A percentile compares a stretch with the other conserved stretches of the same genome.
These are phyloP conservation scores for Acanthacorydalis orientalis DNA, from an alignment of 2,888 invertebrate genomes.

Conservation along the genomic window DNA sequence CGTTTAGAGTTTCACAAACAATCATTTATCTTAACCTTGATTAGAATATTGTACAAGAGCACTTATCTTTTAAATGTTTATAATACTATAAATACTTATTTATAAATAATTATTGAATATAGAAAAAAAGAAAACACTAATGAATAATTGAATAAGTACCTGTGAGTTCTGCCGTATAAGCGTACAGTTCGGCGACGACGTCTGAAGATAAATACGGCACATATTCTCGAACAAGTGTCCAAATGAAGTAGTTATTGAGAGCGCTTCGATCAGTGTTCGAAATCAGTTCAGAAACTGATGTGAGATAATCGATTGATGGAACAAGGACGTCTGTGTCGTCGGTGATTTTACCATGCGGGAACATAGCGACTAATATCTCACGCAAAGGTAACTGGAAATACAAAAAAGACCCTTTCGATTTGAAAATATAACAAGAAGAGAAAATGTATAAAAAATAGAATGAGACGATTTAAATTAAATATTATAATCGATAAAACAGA, in stretches of 20 bases:
- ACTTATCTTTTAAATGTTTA: too few relatives aligned
- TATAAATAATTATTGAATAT: too few relatives aligned
- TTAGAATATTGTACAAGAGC: too few relatives aligned
- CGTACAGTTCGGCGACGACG: conserved; percentile 17
- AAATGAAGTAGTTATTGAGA: conserved; percentile 40
- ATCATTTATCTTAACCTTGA: too few relatives aligned
- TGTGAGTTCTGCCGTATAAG: conserved; percentile 18
- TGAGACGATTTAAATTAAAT: too few relatives aligned
- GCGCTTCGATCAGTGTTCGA: conserved; percentile 31
- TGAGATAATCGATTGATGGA: conserved; percentile 31
- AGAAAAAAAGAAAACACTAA: too few relatives aligned
- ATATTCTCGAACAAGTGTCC: conserved; percentile 35
- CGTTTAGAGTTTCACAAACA: too few relatives aligned
- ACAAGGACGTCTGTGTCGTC: conserved; percentile 34
- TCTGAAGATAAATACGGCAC: conserved; percentile 33
- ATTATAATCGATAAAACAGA: too few relatives aligned
- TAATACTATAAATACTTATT: too few relatives aligned
- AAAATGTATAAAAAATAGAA: too few relatives aligned
- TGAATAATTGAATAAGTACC: conserved; percentile 17
- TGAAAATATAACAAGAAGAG: too few relatives aligned
- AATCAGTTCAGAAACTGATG: conserved; percentile 30
- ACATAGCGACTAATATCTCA: conserved; percentile 30
- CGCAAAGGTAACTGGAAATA: conserved; percentile 26
- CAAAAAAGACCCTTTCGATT: conserved; percentile 6
- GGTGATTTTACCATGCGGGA: conserved; percentile 27